Percentiles rank a stretch among this genome's conserved stretches.
phyloP scores from a whole-genome alignment of 2,888 invertebrate species.

The Andrena trimmerana region DNA sequence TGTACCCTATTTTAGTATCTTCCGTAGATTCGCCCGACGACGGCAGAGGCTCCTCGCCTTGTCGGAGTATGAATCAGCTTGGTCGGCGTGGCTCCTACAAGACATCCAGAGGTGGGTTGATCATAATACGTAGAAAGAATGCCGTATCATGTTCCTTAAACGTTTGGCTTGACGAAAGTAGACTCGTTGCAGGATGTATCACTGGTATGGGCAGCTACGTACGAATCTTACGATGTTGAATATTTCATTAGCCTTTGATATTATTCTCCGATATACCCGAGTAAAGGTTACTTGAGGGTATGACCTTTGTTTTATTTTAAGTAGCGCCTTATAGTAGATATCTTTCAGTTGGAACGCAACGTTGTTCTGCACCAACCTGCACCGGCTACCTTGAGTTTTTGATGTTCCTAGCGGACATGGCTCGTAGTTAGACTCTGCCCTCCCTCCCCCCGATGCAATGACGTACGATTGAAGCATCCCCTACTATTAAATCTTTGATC shows the following conservation, averaged over 20 bases:
- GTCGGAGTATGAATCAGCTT: slow-evolving; percentile 88
- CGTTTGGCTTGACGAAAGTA: slow-evolving; percentile 74
- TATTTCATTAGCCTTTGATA: slow-evolving; percentile 65
- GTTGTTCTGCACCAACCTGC: slow-evolving; percentile 82
- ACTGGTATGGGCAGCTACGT: slow-evolving; percentile 73
- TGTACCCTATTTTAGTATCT: slow-evolving; percentile 84
- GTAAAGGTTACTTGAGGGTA: slow-evolving; percentile 67
- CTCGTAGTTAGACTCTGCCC: slow-evolving; percentile 78
- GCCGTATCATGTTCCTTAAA: slow-evolving; percentile 68
- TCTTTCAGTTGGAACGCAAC: slow-evolving; percentile 81
- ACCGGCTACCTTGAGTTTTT: slow-evolving; percentile 77
- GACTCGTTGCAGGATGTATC: slow-evolving; percentile 74
- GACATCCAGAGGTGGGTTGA: slow-evolving; percentile 91
- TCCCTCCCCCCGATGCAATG: slow-evolving; percentile 64
- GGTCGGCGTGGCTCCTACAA: slow-evolving; percentile 95
- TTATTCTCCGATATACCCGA: slow-evolving; percentile 60
- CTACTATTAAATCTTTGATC: slow-evolving; percentile 68
- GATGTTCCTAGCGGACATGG: slow-evolving; percentile 74
- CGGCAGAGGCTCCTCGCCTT: slow-evolving; percentile 91
- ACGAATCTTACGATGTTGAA: slow-evolving; percentile 66
- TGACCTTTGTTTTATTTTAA: slow-evolving; percentile 51
- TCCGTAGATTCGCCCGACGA: slow-evolving; percentile 90
- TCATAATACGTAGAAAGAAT: slow-evolving; percentile 57
- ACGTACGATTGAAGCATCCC: slow-evolving; percentile 76
- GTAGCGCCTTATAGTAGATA: slow-evolving; percentile 77